Percentiles rank a stretch among this genome's conserved stretches.
phyloP scores from a whole-genome alignment of 1,140 invertebrate species.

The Rhysida immarginata region DNA sequence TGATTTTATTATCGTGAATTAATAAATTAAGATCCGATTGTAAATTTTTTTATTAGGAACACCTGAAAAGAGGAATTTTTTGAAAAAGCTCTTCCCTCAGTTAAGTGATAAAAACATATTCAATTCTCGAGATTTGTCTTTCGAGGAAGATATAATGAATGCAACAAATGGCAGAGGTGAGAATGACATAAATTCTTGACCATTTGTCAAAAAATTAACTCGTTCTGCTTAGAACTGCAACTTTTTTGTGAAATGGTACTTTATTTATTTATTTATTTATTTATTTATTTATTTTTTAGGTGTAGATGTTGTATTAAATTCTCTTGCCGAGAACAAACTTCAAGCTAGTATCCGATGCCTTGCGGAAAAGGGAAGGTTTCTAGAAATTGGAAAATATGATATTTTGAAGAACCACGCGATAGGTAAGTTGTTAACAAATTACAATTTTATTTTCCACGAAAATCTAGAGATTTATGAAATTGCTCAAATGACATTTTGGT shows the following conservation, averaged over 20 bases:
- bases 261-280: not conserved
- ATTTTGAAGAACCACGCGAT: constrained; percentile 44
- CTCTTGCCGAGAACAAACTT: constrained; percentile 42
- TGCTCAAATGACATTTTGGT: not conserved
- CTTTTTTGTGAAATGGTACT: no score
- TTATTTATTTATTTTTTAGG: constrained; percentile 21
- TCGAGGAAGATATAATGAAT: constrained; percentile 37
- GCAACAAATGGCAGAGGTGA: constrained; percentile 28
- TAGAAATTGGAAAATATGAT: constrained; percentile 58
- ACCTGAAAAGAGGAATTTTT: constrained; percentile 32
- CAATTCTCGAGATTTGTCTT: constrained; percentile 37
- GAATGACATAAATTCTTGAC: constrained; percentile 29
- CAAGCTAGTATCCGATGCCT: constrained; percentile 46
- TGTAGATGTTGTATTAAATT: constrained; percentile 47
- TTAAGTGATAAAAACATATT: constrained; percentile 35
- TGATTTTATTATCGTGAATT: no score
- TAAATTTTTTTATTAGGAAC: constrained; percentile 29
- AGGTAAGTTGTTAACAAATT: constrained; percentile 29
- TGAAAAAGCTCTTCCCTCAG: constrained; percentile 34
- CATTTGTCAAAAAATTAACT: not conserved
- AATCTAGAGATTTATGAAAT: not conserved
- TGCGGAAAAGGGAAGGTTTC: constrained; percentile 44
- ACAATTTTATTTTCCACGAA: not conserved
- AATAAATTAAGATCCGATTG: no score
- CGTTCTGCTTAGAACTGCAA: no score